Percentiles rank a stretch among this genome's conserved stretches.
Conservation (phyloP, 2,888 invertebrate genomes). For the Drosophila putrida region DNA sequence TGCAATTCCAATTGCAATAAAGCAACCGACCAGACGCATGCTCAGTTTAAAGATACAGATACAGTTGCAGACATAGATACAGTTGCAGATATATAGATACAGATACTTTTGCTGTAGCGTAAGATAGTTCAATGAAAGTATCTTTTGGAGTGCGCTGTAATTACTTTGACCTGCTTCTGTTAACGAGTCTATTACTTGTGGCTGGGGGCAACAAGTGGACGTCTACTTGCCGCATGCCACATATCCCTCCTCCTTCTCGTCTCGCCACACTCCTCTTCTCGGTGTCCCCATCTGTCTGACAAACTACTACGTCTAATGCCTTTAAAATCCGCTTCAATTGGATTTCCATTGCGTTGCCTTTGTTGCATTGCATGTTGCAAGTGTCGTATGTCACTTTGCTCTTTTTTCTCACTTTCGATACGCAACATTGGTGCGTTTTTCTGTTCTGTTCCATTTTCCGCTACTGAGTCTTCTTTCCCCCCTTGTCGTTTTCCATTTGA, state of each 20-base stretch:
- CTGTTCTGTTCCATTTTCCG: slow-evolving; percentile 29
- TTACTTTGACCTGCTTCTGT: slow-evolving; percentile 80
- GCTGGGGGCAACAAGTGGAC: slow-evolving; percentile 15
- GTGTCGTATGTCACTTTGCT: slow-evolving; percentile 58
- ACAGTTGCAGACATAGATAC: slow-evolving; percentile 9
- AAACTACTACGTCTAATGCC: slow-evolving; percentile 54
- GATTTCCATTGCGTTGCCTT: slow-evolving; percentile 51
- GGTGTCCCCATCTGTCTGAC: neutral
- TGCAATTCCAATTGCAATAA: slow-evolving; percentile 41
- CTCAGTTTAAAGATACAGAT: slow-evolving; percentile 12
- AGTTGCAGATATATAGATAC: slow-evolving; percentile 14
- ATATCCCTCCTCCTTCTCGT: neutral
- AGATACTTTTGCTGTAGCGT: slow-evolving; percentile 21
- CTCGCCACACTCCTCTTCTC: neutral
- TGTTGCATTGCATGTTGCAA: slow-evolving; percentile 24
- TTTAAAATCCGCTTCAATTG: slow-evolving; percentile 79
- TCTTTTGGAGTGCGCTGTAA: slow-evolving; percentile 57
- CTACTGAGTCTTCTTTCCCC: slow-evolving; percentile 20
- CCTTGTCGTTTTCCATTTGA: slow-evolving; percentile 47
- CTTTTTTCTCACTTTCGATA: slow-evolving; percentile 69
- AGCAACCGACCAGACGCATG: slow-evolving; percentile 25
- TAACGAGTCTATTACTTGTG: slow-evolving; percentile 32
- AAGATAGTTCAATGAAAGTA: slow-evolving; percentile 25
- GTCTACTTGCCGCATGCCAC: slow-evolving; percentile 24
- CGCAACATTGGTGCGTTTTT: slow-evolving; percentile 61